Evolutionary conservation across 2,113 vertebrate species (phyloP), one percentile per base, ranked within the genome.

Genomic region (Oryzias melastigma): DNA sequence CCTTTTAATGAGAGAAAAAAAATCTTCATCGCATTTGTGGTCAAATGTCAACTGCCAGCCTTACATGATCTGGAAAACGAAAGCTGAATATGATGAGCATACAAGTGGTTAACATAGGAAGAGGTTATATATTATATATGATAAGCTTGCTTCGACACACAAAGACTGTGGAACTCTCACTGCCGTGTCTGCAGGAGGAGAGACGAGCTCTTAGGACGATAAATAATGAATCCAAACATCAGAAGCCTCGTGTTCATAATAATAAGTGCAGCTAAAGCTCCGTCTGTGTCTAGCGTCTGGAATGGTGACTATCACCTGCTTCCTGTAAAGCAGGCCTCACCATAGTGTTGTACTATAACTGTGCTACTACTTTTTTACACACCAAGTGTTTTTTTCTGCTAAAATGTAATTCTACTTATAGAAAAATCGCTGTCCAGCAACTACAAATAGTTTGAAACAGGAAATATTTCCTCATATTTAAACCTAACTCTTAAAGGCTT

Each of bases 1-100:
- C 75, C 92, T 95, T 71, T 97, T 96, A 96, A 95, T 97, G 95
- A 96, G 95, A 98, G 97, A 98, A 98, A 96, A 96, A 22, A 94
- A 95, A 82, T 82, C 79, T 86, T 65, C 81, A 69, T 75, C 77
- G 68, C 93, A 91, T 89, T 93, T 92, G 92, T 91, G 80, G 29
- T 35, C 29, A 35, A 35, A 35, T 35, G 8, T 35, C 88, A 90
- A 93, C 83, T 84, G 93, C 92, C 92, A 91, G 92, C 88, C 92
- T 92, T 94, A 95, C 91, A 94, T 90, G 92, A 91, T 92, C 92
- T 93, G 94, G 92, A 93, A 97, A 96, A 94, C 78, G 87, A 88
- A 65, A 94, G 93, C 94, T 89, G 89, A 88, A 83, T 93, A 94
- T 92, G 90, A 91, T 92, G 90, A 91, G 91, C 92, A 91, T 88